Evolutionary conservation across 2,888 invertebrate species (phyloP).

Genomic region (Galerucella calmariensis): DNA sequence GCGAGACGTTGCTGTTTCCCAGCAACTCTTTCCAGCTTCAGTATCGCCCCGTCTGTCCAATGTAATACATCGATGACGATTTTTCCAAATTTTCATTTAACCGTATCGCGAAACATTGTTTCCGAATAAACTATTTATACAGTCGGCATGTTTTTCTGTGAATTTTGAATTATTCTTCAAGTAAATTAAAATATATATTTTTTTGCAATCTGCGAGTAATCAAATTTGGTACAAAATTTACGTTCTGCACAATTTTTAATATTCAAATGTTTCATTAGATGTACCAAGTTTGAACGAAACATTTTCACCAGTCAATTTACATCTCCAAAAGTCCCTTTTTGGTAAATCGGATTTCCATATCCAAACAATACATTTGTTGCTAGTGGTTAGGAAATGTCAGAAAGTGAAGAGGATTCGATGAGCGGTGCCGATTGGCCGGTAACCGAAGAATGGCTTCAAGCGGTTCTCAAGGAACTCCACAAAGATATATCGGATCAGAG

Average conservation of each 20-base stretch:
- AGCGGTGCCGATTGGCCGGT: slow-evolving; percentile 67
- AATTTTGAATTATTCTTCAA: neutral
- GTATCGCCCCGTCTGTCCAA: slow-evolving; percentile 5
- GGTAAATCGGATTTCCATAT: neutral
- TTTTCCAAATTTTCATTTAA: slow-evolving; percentile 3
- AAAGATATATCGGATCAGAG: slow-evolving; percentile 55
- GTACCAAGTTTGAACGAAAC: neutral
- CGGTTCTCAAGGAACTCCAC: slow-evolving; percentile 67
- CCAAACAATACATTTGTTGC: neutral
- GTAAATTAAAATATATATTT: neutral
- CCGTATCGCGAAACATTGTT: slow-evolving; percentile 1
- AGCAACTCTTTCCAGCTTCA: neutral
- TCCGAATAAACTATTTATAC: neutral
- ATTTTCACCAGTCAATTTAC: neutral
- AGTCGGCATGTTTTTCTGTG: neutral
- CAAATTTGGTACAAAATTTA: neutral
- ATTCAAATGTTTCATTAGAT: no score
- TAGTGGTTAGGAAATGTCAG: slow-evolving; percentile 62
- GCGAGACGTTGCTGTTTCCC: slow-evolving; percentile 13
- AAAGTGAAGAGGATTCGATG: slow-evolving; percentile 68
- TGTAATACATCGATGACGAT: slow-evolving; percentile 14
- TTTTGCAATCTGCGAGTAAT: neutral
- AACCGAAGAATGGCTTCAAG: slow-evolving; percentile 70
- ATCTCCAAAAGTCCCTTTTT: neutral
- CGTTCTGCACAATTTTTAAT: neutral